A percentile compares a stretch with the other conserved stretches of the same genome.
Conservation (phyloP, 2,113 vertebrate species). For the Etheostoma spectabile region DNA sequence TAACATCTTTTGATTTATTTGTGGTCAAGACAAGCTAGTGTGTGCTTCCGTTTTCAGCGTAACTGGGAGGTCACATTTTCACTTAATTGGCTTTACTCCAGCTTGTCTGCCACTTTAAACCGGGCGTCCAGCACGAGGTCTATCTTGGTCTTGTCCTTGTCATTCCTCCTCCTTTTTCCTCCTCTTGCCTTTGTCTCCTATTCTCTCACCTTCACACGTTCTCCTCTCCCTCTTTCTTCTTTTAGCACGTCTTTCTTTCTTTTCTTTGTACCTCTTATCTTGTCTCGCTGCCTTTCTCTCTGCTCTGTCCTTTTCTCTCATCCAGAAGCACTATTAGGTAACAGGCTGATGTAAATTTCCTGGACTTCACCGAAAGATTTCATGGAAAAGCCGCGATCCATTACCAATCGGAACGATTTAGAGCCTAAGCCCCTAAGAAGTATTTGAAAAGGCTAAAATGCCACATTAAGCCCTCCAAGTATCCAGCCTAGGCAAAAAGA, state of each 20-base stretch:
- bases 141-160: slow-evolving; percentile 51
- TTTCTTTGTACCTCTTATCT: slow-evolving; percentile 34
- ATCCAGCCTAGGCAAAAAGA: background rate
- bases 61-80: slow-evolving; percentile 60
- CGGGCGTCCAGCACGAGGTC: slow-evolving; percentile 48
- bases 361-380: slow-evolving; percentile 44
- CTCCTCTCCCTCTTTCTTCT: background rate
- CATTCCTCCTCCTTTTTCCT: slow-evolving; percentile 6
- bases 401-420: slow-evolving; percentile 56
- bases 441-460: slow-evolving; percentile 34
- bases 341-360: slow-evolving; percentile 57
- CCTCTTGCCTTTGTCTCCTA: background rate
- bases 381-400: slow-evolving; percentile 55
- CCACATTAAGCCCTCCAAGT: slow-evolving; percentile 22
- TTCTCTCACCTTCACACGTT: slow-evolving; percentile 16
- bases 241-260: background rate
- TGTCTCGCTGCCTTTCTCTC: background rate
- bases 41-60: slow-evolving; percentile 56
- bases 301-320: slow-evolving; percentile 28
- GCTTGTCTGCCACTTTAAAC: slow-evolving; percentile 62
- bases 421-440: slow-evolving; percentile 45
- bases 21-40: slow-evolving; percentile 2
- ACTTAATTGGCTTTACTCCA: slow-evolving; percentile 81
- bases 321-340: slow-evolving; percentile 52
- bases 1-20: background rate